phyloP scores from a whole-genome alignment of 2,113 vertebrate species.

The Opisthocomus hoazin region DNA sequence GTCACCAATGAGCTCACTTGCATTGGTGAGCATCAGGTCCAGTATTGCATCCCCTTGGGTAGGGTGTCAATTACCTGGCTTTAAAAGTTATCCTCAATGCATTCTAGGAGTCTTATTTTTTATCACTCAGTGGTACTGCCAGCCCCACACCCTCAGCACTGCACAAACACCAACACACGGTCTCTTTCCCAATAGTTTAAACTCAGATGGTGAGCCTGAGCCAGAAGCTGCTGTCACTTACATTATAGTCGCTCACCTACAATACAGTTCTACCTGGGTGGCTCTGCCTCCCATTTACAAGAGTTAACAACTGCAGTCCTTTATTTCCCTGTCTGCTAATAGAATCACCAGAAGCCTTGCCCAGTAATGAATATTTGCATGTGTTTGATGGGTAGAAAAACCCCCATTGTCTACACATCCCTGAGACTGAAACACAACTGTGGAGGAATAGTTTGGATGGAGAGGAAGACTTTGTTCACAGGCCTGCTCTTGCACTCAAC shows the following conservation, averaged over 20 bases:
- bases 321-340: background rate
- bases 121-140: background rate
- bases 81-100: too few species aligned
- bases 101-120: too few species aligned
- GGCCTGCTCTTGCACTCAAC: background rate
- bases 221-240: background rate
- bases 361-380: background rate
- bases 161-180: background rate
- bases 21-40: too few species aligned
- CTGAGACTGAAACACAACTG: background rate
- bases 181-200: background rate
- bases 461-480: background rate
- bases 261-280: background rate
- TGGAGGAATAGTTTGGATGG: background rate
- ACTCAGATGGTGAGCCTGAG: background rate
- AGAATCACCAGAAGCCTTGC: background rate
- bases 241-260: background rate
- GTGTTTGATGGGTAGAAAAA: background rate
- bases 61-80: too few species aligned
- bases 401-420: background rate
- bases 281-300: background rate
- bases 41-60: too few species aligned
- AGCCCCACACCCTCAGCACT: background rate
- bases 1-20: too few species aligned
- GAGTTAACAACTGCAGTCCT: accelerated